phyloP scores from a whole-genome alignment of 2,888 invertebrate genomes.

The Chaitophorus viminalis region DNA sequence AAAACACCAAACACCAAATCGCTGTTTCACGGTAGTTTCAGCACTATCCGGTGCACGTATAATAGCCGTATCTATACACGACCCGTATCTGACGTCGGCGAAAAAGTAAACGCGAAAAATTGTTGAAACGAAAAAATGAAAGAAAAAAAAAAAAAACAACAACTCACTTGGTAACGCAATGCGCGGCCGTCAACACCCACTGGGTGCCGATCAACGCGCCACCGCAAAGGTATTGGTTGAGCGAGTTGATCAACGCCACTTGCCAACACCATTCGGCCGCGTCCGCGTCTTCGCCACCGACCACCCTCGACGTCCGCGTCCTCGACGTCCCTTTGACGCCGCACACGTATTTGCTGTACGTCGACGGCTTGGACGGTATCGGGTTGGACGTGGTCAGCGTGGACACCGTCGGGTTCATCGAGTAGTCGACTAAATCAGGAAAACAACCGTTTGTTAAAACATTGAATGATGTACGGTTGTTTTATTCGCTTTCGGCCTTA shows the following conservation, averaged over 20 bases:
- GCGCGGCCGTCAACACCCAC: constrained; percentile 93
- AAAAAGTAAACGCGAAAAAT: background rate
- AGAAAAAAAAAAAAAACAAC: too few species aligned
- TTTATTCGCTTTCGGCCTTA: too few species aligned
- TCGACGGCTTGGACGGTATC: constrained; percentile 75
- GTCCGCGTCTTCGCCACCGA: constrained; percentile 90
- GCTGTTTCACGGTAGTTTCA: too few species aligned
- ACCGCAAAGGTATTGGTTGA: constrained; percentile 93
- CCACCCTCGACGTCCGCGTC: constrained; percentile 71
- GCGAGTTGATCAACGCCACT: constrained; percentile 89
- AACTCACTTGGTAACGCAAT: constrained; percentile 90
- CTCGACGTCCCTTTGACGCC: constrained; percentile 86
- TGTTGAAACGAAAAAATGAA: background rate
- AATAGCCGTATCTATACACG: background rate
- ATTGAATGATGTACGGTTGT: too few species aligned
- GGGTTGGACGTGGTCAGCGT: constrained; percentile 68
- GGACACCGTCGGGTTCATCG: constrained; percentile 68
- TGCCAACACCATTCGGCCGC: constrained; percentile 97
- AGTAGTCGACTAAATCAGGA: constrained; percentile 65
- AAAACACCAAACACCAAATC: too few species aligned
- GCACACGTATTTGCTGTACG: constrained; percentile 90
- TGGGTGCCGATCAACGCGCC: constrained; percentile 93
- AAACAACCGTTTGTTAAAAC: background rate
- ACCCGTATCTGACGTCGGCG: background rate
- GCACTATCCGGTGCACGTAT: background rate